Conservation (phyloP, 1,140 invertebrate genomes). For the Coenobita brevimanus region DNA sequence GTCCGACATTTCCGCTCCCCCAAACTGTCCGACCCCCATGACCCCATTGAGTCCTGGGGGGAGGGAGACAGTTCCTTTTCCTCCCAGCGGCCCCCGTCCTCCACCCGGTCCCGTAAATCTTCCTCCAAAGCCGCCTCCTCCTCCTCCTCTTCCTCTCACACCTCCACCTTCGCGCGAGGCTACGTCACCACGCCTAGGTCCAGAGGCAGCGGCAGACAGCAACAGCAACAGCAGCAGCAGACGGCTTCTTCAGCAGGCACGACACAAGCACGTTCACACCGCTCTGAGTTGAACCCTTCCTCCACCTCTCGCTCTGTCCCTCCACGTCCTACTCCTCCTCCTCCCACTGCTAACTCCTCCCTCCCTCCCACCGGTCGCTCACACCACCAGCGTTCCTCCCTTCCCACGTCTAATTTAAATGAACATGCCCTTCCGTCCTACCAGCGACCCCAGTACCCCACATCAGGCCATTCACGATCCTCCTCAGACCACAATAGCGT, state of each 20-base stretch:
- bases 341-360: too few species aligned
- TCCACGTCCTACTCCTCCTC: too few species aligned
- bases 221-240: conserved; percentile 32
- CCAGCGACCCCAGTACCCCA: too few species aligned
- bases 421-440: too few species aligned
- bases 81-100: background rate
- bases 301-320: too few species aligned
- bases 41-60: background rate
- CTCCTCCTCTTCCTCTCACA: background rate
- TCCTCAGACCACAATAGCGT: too few species aligned
- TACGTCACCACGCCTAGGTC: background rate
- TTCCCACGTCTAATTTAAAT: too few species aligned
- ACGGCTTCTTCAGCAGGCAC: background rate
- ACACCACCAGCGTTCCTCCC: too few species aligned
- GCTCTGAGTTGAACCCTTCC: too few species aligned
- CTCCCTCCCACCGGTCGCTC: too few species aligned
- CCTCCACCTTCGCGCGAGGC: background rate
- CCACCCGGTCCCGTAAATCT: background rate
- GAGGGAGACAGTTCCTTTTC: too few species aligned
- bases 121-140: background rate
- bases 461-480: too few species aligned
- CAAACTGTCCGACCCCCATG: conserved; percentile 5
- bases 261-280: conserved; percentile 25
- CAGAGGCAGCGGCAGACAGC: background rate
- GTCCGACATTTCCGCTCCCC: conserved; percentile 31